These are phyloP conservation scores for Saccostrea glomerata DNA, from an alignment of 1,140 invertebrate genomes.

Conservation along the genomic window DNA sequence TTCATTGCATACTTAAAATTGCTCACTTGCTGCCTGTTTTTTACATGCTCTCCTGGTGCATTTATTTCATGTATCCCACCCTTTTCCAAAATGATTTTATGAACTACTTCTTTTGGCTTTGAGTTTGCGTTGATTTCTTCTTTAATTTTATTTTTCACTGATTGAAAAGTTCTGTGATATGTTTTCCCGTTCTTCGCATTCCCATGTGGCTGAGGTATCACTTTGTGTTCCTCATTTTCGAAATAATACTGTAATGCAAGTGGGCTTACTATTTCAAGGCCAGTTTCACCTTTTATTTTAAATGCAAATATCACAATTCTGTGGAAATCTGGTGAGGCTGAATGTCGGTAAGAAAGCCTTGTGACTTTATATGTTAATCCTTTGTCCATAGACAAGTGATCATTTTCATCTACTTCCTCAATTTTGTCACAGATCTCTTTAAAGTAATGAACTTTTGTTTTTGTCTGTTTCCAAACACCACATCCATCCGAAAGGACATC, in stretches of 20 bases:
- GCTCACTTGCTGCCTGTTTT: too few species aligned
- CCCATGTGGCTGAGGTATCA: neutral
- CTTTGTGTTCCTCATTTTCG: neutral
- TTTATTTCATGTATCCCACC: too few species aligned
- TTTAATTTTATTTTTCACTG: slow-evolving; percentile 26
- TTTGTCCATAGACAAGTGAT: neutral
- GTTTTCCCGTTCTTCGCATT: neutral
- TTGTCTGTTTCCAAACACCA: slow-evolving; percentile 16
- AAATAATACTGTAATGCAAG: neutral
- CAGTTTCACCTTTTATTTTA: neutral
- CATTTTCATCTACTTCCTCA: neutral
- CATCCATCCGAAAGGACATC: too few species aligned
- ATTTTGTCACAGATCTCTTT: too few species aligned
- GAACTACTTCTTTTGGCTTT: neutral
- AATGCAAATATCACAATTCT: slow-evolving; percentile 24
- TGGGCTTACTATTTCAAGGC: neutral
- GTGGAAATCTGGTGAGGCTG: neutral
- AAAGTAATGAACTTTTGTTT: too few species aligned
- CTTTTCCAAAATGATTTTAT: too few species aligned
- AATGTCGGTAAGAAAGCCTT: slow-evolving; percentile 13
- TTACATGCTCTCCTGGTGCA: too few species aligned
- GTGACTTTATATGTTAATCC: neutral
- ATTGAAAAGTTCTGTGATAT: neutral
- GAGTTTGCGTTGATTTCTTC: neutral
- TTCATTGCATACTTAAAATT: too few species aligned